These are phyloP conservation scores for Orientallactaga bullata DNA, from an alignment of 2,113 vertebrate species.

Conservation along the genomic window DNA sequence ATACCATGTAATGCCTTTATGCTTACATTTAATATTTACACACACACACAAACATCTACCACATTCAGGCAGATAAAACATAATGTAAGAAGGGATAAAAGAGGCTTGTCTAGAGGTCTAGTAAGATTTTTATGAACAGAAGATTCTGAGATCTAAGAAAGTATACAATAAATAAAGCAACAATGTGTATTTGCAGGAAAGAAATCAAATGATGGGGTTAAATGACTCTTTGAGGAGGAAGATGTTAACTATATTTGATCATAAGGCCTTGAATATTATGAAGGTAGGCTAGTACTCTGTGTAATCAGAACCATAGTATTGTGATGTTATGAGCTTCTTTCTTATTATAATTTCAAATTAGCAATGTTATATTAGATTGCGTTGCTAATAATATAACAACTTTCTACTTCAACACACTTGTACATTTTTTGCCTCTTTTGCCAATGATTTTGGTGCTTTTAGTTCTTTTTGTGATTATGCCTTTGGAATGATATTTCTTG, in stretches of 20 bases:
- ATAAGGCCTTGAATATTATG: not conserved
- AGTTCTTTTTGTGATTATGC: constrained; percentile 3
- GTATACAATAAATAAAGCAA: not conserved
- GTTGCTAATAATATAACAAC: constrained; percentile 13
- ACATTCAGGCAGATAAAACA: constrained; percentile 29
- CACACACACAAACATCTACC: not conserved
- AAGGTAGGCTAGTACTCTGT: not conserved
- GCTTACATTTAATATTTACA: constrained; percentile 15
- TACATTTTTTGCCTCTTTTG: not conserved
- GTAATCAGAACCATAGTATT: not conserved
- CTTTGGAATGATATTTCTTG: constrained; percentile 19
- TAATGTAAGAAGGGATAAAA: constrained; percentile 19
- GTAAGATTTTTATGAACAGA: not conserved
- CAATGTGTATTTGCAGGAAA: not conserved
- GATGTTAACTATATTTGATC: not conserved
- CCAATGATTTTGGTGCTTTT: not conserved
- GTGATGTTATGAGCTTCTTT: constrained; percentile 9
- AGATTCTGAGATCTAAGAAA: constrained; percentile 48
- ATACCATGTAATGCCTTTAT: not conserved
- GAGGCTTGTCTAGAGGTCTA: not conserved
- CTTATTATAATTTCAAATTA: not conserved
- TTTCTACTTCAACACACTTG: not conserved
- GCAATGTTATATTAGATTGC: not conserved
- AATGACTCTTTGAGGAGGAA: not conserved
- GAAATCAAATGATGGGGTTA: not conserved